These are phyloP conservation scores for Drosophila putrida DNA, from an alignment of 2,888 invertebrate species.

Conservation along the genomic window DNA sequence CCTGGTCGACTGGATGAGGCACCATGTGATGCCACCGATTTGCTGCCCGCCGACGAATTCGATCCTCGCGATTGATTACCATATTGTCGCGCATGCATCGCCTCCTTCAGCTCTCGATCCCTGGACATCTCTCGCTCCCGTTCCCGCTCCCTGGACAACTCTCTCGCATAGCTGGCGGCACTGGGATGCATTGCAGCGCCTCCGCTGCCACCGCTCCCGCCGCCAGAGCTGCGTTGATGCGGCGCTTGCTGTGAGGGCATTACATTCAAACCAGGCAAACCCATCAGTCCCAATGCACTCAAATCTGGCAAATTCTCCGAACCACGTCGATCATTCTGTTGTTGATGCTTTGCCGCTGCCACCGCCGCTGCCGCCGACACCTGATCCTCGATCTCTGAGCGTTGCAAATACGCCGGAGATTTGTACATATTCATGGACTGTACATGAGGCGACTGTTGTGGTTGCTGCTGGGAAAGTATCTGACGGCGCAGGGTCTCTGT, in stretches of 20 bases:
- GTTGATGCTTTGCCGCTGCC: constrained; percentile 78
- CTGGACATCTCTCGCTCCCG: constrained; percentile 73
- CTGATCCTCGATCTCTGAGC: constrained; percentile 84
- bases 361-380: constrained; percentile 80
- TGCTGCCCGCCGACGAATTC: constrained; percentile 54
- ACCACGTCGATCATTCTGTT: constrained; percentile 72
- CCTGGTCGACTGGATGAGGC: constrained; percentile 59
- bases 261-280: constrained; percentile 83
- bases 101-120: constrained; percentile 76
- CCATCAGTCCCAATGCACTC: constrained; percentile 83
- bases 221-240: constrained; percentile 42
- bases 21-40: constrained; percentile 44
- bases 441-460: constrained; percentile 81
- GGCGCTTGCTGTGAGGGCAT: constrained; percentile 74
- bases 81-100: constrained; percentile 81
- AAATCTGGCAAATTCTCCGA: constrained; percentile 83
- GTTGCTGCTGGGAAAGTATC: constrained; percentile 83
- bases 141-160: constrained; percentile 59
- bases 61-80: constrained; percentile 82
- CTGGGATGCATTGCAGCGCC: constrained; percentile 72
- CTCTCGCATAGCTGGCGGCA: constrained; percentile 75
- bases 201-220: constrained; percentile 43
- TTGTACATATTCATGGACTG: constrained; percentile 84
- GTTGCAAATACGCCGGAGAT: constrained; percentile 83
- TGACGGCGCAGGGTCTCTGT: constrained; percentile 83